Conservation (phyloP, 1,140 invertebrate species). For the Anagrus nilaparvatae region DNA sequence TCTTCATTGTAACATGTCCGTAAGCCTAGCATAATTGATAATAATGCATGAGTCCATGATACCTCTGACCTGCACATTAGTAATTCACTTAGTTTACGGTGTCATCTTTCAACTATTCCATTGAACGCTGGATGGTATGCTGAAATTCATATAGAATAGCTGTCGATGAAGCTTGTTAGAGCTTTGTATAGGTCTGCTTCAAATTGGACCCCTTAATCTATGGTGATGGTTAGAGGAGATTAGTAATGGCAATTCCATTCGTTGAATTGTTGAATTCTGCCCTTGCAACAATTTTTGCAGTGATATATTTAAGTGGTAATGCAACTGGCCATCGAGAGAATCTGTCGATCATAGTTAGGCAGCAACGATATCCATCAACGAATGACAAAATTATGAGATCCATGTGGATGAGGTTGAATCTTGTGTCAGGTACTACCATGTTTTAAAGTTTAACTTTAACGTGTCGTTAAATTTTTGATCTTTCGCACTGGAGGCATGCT, state of each 20-base stretch:
- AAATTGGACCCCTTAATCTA: slow-evolving; percentile 6
- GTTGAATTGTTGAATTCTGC: slow-evolving; percentile 10
- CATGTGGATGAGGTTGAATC: slow-evolving; percentile 21
- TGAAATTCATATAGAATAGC: background rate
- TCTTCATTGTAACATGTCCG: slow-evolving; percentile 17
- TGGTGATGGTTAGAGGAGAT: slow-evolving; percentile 12
- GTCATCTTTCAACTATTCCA: slow-evolving; percentile 26
- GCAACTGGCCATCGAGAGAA: background rate
- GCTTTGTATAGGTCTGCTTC: slow-evolving; percentile 5
- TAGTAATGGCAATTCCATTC: slow-evolving; percentile 30
- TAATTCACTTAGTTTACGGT: slow-evolving; percentile 25
- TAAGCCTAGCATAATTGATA: slow-evolving; percentile 29
- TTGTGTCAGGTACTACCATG: slow-evolving; percentile 4
- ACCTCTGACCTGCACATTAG: slow-evolving; percentile 20
- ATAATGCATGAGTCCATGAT: slow-evolving; percentile 22
- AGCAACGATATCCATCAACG: background rate
- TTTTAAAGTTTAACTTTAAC: slow-evolving; percentile 5
- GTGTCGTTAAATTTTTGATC: slow-evolving; percentile 18
- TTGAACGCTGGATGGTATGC: slow-evolving; percentile 25
- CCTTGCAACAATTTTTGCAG: background rate
- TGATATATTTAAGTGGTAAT: background rate
- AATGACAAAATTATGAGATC: slow-evolving; percentile 3
- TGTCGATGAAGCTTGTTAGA: background rate
- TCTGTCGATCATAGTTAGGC: slow-evolving; percentile 16
- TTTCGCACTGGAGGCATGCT: slow-evolving; percentile 20